Evolutionary conservation across 2,888 invertebrate species (phyloP).

Genomic region (Eupithecia dodoneata): DNA sequence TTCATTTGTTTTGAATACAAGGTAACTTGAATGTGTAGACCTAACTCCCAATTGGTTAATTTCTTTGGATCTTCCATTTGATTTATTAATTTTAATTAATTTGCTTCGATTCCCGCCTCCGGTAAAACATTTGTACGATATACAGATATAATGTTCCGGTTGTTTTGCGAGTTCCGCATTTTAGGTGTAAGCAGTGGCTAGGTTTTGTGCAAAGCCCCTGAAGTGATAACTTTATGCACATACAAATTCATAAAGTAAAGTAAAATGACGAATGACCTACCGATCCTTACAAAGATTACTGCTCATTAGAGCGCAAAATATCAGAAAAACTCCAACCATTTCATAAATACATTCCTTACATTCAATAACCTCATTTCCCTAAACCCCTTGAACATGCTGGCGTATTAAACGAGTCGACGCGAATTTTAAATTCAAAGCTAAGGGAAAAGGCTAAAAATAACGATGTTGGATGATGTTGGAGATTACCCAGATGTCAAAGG

Average conservation of each 20-base stretch:
- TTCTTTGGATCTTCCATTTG: too few species aligned
- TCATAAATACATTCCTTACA: not conserved
- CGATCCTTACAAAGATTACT: not conserved
- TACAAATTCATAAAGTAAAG: not conserved
- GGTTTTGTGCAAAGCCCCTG: too few species aligned
- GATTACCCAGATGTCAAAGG: constrained; percentile 39
- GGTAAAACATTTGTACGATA: too few species aligned
- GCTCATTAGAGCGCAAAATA: not conserved
- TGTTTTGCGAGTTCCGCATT: too few species aligned
- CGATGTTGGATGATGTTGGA: constrained; percentile 33
- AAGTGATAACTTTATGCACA: too few species aligned
- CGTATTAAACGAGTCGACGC: constrained; percentile 9
- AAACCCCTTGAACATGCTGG: constrained; percentile 8
- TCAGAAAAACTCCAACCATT: not conserved
- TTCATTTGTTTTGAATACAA: too few species aligned
- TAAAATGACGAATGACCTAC: not conserved
- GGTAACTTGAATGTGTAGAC: too few species aligned
- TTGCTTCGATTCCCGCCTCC: too few species aligned
- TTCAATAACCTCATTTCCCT: not conserved
- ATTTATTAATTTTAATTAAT: too few species aligned
- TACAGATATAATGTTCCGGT: too few species aligned
- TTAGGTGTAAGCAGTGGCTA: too few species aligned
- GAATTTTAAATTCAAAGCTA: constrained; percentile 25
- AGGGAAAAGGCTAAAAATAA: constrained; percentile 36
- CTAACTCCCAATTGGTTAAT: too few species aligned